These are phyloP conservation scores for Geopemphigus sp. DNA, from an alignment of 1,140 invertebrate genomes.

Conservation along the genomic window DNA sequence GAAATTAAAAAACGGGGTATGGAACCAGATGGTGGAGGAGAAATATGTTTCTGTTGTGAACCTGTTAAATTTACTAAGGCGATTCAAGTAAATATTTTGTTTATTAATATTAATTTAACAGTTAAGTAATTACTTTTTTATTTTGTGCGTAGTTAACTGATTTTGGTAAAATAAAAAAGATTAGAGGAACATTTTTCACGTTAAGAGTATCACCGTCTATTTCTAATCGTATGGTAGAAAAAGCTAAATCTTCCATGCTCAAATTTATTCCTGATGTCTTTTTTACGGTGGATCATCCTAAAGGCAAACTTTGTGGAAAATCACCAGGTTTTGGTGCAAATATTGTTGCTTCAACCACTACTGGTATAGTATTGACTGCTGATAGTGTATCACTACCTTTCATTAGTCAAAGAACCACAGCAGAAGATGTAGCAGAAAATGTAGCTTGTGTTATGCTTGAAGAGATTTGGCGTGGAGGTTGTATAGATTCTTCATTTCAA, in stretches of 20 bases:
- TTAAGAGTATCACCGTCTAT: constrained; percentile 87
- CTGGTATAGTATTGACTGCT: constrained; percentile 73
- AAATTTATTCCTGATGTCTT: constrained; percentile 95
- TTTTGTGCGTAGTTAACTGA: constrained; percentile 62
- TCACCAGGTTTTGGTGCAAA: constrained; percentile 88
- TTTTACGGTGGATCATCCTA: constrained; percentile 87
- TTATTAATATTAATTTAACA: too few relatives aligned
- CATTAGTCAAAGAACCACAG: constrained; percentile 64
- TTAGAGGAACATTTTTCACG: constrained; percentile 85
- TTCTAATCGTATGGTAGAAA: constrained; percentile 87
- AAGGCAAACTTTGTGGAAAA: constrained; percentile 80
- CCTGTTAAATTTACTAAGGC: constrained; percentile 66
- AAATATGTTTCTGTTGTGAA: constrained; percentile 86
- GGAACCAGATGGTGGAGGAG: constrained; percentile 84
- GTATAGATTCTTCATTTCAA: constrained; percentile 86
- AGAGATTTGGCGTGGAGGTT: constrained; percentile 91
- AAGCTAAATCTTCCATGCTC: constrained; percentile 85
- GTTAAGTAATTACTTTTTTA: too few relatives aligned
- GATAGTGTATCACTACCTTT: constrained; percentile 63
- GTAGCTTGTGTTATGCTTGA: constrained; percentile 79
- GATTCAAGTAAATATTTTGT: constrained; percentile 59
- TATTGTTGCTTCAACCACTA: constrained; percentile 87
- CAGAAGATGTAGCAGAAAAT: constrained; percentile 87
- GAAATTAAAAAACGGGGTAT: constrained; percentile 82
- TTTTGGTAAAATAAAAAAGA: constrained; percentile 89